Evolutionary conservation across 2,797 vertebrate genomes (phyloP).

Genomic region (Silurus lanzhouensis): DNA sequence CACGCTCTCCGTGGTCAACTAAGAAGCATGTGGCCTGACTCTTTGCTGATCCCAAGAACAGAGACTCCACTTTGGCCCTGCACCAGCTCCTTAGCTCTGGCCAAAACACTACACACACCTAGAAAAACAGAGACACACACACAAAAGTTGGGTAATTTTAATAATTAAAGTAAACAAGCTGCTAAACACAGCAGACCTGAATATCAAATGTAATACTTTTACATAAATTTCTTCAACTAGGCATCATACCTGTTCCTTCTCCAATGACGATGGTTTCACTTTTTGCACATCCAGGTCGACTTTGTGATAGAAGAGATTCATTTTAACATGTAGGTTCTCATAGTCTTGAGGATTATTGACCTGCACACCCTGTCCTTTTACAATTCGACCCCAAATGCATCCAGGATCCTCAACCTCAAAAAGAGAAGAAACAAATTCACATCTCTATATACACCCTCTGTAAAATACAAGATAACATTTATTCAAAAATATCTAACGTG

Average conservation of each 20-base stretch:
- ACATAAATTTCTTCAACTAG: background rate
- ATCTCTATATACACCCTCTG: background rate
- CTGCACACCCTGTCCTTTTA: constrained; percentile 20
- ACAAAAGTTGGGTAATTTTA: background rate
- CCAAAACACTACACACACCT: constrained; percentile 75
- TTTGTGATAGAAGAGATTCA: constrained; percentile 73
- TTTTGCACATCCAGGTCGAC: constrained; percentile 56
- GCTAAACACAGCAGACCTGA: background rate
- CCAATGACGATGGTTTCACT: constrained; percentile 58
- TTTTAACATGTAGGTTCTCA: constrained; percentile 61
- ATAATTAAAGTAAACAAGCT: background rate
- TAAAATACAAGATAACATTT: background rate
- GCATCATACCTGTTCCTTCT: constrained; percentile 67
- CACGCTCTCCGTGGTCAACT: constrained; percentile 71
- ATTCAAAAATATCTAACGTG: background rate
- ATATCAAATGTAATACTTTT: background rate
- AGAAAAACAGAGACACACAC: constrained; percentile 9
- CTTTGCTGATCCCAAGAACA: constrained; percentile 52
- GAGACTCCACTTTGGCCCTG: constrained; percentile 69
- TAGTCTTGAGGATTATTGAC: constrained; percentile 53
- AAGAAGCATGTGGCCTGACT: constrained; percentile 66
- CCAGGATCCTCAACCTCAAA: constrained; percentile 72
- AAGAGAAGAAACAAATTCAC: background rate
- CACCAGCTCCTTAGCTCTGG: constrained; percentile 68
- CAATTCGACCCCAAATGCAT: constrained; percentile 69